Conservation (phyloP, 2,797 vertebrate genomes). For the Parauchenoglanis punctatus region DNA sequence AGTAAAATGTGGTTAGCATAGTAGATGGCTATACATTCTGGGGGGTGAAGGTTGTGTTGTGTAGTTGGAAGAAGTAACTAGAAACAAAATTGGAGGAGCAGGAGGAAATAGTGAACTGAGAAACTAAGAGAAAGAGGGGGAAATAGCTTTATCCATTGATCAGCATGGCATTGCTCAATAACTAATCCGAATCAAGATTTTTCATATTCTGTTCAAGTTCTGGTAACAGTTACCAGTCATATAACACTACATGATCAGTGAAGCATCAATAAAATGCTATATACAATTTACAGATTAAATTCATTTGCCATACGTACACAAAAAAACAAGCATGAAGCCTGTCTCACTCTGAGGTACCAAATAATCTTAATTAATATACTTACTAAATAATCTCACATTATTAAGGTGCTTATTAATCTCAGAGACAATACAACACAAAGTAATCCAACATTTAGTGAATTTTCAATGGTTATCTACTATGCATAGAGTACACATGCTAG, state of each 20-base stretch:
- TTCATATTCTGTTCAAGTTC: background rate
- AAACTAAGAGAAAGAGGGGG: background rate
- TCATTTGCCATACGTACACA: background rate
- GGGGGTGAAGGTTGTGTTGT: constrained; percentile 9
- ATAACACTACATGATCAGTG: background rate
- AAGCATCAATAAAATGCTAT: background rate
- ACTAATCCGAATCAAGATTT: background rate
- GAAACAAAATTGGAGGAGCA: background rate
- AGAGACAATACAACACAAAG: background rate
- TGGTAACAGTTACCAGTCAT: background rate
- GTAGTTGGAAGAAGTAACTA: background rate
- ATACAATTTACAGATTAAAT: background rate
- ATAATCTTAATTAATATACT: too few species aligned
- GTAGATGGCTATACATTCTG: constrained; percentile 53
- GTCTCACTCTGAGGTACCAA: background rate
- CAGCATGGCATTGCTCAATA: background rate
- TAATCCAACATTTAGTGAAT: background rate
- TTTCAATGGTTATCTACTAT: background rate
- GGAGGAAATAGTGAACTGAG: background rate
- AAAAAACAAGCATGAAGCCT: background rate
- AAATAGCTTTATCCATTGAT: background rate
- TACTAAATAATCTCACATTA: too few species aligned
- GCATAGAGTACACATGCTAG: background rate
- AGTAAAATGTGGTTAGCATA: constrained; percentile 61
- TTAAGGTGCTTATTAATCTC: background rate